phyloP scores from a whole-genome alignment of 2,888 invertebrate species.

The Drosophila prolongata region DNA sequence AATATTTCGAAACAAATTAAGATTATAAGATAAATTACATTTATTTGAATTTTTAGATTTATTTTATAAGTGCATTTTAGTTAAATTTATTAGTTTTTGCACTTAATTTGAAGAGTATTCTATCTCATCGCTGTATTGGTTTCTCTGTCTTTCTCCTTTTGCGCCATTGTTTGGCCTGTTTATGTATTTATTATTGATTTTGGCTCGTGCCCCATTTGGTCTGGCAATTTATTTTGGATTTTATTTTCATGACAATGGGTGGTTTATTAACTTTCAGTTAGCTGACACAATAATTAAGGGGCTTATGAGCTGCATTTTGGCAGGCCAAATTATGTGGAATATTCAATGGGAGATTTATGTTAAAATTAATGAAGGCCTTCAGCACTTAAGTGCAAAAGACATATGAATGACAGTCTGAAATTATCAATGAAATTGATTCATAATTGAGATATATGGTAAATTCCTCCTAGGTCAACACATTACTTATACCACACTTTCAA shows the following conservation, averaged over 20 bases:
- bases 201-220: slow-evolving; percentile 40
- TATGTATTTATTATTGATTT: slow-evolving; percentile 46
- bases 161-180: slow-evolving; percentile 23
- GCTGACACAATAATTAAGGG: slow-evolving; percentile 44
- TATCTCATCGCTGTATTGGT: slow-evolving; percentile 1
- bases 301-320: slow-evolving; percentile 31
- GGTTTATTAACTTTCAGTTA: slow-evolving; percentile 47
- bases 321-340: slow-evolving; percentile 18
- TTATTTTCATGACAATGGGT: slow-evolving; percentile 45
- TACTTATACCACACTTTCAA: slow-evolving; percentile 6
- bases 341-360: slow-evolving; percentile 23
- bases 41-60: too few species aligned
- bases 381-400: slow-evolving; percentile 3
- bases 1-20: background rate
- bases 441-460: slow-evolving; percentile 16
- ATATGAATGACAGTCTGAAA: slow-evolving; percentile 1
- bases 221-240: slow-evolving; percentile 36
- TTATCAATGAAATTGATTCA: slow-evolving; percentile 8
- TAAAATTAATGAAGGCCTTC: slow-evolving; percentile 9
- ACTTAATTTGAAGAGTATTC: background rate
- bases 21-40: too few species aligned
- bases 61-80: background rate
- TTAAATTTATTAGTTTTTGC: background rate
- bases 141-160: slow-evolving; percentile 11
- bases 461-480: slow-evolving; percentile 4